A percentile compares a stretch with the other conserved stretches of the same genome.
Conservation (phyloP, 1,140 invertebrate species). For the Drosophila burlai region DNA sequence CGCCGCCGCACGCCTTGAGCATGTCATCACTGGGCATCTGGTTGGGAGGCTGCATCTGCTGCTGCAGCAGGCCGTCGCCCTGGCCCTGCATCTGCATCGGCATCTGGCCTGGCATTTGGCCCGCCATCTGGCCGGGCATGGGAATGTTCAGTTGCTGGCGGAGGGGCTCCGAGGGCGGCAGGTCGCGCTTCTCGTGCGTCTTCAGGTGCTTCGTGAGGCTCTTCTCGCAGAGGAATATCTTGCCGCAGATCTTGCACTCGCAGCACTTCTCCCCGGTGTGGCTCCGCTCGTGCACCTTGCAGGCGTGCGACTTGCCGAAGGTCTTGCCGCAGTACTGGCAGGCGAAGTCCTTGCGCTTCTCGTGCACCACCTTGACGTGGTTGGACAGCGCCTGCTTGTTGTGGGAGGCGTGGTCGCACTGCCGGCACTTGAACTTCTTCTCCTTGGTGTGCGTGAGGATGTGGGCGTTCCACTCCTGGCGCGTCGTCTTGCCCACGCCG, state of each 20-base stretch:
- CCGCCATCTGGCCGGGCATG: conserved; percentile 36
- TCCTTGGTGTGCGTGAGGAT: conserved; percentile 82
- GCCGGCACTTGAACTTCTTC: conserved; percentile 79
- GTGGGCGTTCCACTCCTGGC: conserved; percentile 82
- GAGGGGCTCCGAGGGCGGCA: conserved; percentile 64
- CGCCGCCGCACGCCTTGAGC: conserved; percentile 72
- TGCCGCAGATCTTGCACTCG: conserved; percentile 81
- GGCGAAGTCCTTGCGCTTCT: conserved; percentile 81
- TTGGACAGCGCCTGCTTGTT: conserved; percentile 77
- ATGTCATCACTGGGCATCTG: conserved; percentile 60
- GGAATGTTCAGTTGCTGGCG: conserved; percentile 73
- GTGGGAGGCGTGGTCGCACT: conserved; percentile 80
- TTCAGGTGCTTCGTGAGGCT: conserved; percentile 80
- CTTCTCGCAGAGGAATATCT: conserved; percentile 81
- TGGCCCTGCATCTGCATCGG: conserved; percentile 33
- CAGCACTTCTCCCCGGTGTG: conserved; percentile 86
- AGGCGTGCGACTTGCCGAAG: conserved; percentile 80
- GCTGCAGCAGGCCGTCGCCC: conserved; percentile 41
- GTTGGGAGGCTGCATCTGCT: conserved; percentile 32
- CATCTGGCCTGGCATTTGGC: conserved; percentile 28
- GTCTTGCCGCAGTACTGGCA: conserved; percentile 83
- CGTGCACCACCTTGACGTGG: conserved; percentile 80
- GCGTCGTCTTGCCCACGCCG: conserved; percentile 79
- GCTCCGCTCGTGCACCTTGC: conserved; percentile 80
- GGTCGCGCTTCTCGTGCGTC: conserved; percentile 79